These are phyloP conservation scores for Bergia puertoricense DNA, from an alignment of 92 coral and sea anemone genomes.

Conservation along the genomic window DNA sequence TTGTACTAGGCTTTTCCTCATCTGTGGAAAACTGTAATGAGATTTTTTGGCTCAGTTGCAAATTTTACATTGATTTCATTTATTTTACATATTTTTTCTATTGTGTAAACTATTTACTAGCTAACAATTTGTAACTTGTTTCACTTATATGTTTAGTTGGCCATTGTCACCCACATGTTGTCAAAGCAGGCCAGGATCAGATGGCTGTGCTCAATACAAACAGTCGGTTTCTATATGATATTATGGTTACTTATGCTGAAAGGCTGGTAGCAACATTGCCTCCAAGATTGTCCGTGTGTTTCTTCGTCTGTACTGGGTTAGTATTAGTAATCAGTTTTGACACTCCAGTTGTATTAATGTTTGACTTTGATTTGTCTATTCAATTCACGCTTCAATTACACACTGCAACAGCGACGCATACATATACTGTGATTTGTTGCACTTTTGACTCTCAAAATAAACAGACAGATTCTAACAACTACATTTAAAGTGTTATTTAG, in stretches of 20 bases:
- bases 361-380: too few species aligned
- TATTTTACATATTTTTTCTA: too few species aligned
- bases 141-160: slow-evolving; percentile 63
- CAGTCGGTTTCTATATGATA: slow-evolving; percentile 88
- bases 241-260: slow-evolving; percentile 83
- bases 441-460: too few species aligned
- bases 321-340: slow-evolving; percentile 15
- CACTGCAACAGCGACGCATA: too few species aligned
- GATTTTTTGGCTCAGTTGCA: too few species aligned
- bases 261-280: slow-evolving; percentile 85
- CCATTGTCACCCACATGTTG: slow-evolving; percentile 92
- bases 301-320: slow-evolving; percentile 95
- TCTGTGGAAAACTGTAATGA: too few species aligned
- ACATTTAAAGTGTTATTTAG: too few species aligned
- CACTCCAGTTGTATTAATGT: not conserved
- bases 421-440: too few species aligned
- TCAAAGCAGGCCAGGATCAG: slow-evolving; percentile 80
- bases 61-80: too few species aligned
- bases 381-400: too few species aligned
- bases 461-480: too few species aligned
- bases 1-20: too few species aligned
- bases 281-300: slow-evolving; percentile 68
- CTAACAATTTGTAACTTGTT: not conserved
- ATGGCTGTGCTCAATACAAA: slow-evolving; percentile 95
- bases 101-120: not conserved